These are phyloP conservation scores for Aspidiotus rigidus DNA, from an alignment of 2,888 invertebrate genomes.

Conservation along the genomic window DNA sequence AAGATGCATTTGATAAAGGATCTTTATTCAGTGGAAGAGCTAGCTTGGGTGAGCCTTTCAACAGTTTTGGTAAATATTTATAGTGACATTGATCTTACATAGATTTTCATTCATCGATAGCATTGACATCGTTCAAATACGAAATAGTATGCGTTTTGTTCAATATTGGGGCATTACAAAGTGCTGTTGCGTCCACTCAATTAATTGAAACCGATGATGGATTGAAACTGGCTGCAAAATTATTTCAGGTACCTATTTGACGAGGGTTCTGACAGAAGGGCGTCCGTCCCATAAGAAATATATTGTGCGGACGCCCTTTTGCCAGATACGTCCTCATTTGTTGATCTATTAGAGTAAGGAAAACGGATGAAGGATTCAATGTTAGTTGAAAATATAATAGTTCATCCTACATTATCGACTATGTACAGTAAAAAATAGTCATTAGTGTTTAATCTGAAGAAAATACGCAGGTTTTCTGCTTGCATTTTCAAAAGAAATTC, in stretches of 20 bases:
- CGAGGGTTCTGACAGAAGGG: too few relatives aligned
- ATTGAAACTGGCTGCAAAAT: slow-evolving; percentile 81
- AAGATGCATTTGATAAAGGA: slow-evolving; percentile 96
- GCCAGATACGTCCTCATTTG: too few relatives aligned
- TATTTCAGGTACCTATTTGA: slow-evolving; percentile 66
- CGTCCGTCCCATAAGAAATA: too few relatives aligned
- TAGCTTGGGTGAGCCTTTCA: slow-evolving; percentile 63
- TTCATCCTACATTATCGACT: too few relatives aligned
- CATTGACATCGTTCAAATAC: slow-evolving; percentile 77
- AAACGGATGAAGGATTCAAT: too few relatives aligned
- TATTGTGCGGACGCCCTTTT: too few relatives aligned
- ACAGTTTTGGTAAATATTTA: neutral
- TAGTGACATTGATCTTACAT: neutral
- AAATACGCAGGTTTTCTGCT: too few relatives aligned
- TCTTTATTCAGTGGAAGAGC: slow-evolving; percentile 85
- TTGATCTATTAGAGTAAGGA: neutral
- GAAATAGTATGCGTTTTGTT: slow-evolving; percentile 92
- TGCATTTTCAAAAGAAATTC: too few relatives aligned
- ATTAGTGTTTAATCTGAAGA: too few relatives aligned
- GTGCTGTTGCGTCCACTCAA: slow-evolving; percentile 74
- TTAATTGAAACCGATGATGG: slow-evolving; percentile 84
- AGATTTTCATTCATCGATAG: slow-evolving; percentile 46
- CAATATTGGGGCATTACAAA: slow-evolving; percentile 91
- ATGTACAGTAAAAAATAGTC: too few relatives aligned
- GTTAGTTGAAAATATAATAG: too few relatives aligned